Evolutionary conservation across 2,888 invertebrate species (phyloP).

Genomic region (Drosophila nr. perissopoda): DNA sequence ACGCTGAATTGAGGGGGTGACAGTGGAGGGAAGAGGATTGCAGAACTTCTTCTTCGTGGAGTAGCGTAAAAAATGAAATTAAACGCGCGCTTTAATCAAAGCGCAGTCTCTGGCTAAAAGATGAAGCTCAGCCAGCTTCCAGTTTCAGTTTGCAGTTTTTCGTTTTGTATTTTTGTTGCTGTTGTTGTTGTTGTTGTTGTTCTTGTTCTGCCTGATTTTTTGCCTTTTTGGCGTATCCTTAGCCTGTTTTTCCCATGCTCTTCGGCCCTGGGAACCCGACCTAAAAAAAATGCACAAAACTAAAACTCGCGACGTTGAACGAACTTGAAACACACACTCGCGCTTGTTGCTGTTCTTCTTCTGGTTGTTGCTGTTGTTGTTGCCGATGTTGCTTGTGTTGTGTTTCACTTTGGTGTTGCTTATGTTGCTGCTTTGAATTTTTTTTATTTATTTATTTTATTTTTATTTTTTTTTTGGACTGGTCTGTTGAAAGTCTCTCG

Average conservation of each 20-base stretch:
- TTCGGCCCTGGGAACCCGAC: constrained; percentile 55
- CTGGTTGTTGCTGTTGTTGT: constrained; percentile 12
- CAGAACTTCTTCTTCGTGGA: constrained; percentile 41
- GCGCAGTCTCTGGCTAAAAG: constrained; percentile 46
- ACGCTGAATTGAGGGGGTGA: neutral
- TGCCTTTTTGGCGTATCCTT: constrained; percentile 66
- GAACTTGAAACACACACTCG: constrained; percentile 42
- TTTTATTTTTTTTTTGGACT: constrained; percentile 2
- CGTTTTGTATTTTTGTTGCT: constrained; percentile 25
- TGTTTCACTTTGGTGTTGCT: constrained; percentile 38
- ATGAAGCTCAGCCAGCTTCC: constrained; percentile 51
- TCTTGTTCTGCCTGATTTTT: constrained; percentile 45
- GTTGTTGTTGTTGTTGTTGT: constrained; percentile 26
- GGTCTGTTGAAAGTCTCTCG: constrained; percentile 23
- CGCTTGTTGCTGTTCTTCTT: constrained; percentile 22
- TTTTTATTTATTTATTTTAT: constrained; percentile 3
- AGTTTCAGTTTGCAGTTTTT: constrained; percentile 35
- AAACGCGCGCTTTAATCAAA: constrained; percentile 82
- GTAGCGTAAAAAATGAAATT: constrained; percentile 82
- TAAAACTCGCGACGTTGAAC: constrained; percentile 46
- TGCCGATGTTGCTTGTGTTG: constrained; percentile 24
- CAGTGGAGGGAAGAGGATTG: neutral
- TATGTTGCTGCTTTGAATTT: constrained; percentile 43
- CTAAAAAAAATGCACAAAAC: constrained; percentile 48
- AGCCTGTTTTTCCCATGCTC: constrained; percentile 69